Conservation (phyloP, 2,113 vertebrate genomes). For the Vanacampus margaritifer region DNA sequence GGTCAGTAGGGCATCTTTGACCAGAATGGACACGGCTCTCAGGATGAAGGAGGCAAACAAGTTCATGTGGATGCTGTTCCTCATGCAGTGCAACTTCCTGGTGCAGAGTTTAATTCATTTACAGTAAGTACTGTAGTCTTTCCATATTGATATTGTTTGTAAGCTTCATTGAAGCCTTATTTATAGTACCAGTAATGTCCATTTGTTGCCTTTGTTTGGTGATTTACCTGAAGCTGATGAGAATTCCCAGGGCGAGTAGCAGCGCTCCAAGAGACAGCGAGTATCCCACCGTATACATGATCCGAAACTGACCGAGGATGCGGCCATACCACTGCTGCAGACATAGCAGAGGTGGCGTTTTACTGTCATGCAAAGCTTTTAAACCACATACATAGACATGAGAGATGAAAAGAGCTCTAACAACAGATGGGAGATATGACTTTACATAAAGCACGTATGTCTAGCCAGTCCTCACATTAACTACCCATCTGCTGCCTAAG, state of each 20-base stretch:
- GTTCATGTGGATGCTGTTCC: slow-evolving; percentile 97
- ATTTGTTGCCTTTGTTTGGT: neutral
- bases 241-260: slow-evolving; percentile 81
- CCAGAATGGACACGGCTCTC: slow-evolving; percentile 86
- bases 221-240: slow-evolving; percentile 85
- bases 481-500: neutral
- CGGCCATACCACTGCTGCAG: slow-evolving; percentile 76
- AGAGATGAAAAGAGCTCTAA: neutral
- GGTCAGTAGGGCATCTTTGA: slow-evolving; percentile 84
- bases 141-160: neutral
- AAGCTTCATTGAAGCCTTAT: neutral
- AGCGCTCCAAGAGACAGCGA: slow-evolving; percentile 84
- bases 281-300: slow-evolving; percentile 92
- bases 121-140: neutral
- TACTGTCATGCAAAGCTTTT: neutral
- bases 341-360: slow-evolving; percentile 15
- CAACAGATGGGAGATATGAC: neutral
- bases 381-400: neutral
- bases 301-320: slow-evolving; percentile 78
- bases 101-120: slow-evolving; percentile 13
- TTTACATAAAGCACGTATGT: neutral
- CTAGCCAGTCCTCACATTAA: neutral
- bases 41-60: slow-evolving; percentile 94
- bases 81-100: slow-evolving; percentile 92
- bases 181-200: too few species aligned